phyloP scores from a whole-genome alignment of 1,140 invertebrate species.

The Drosophila nannoptera region DNA sequence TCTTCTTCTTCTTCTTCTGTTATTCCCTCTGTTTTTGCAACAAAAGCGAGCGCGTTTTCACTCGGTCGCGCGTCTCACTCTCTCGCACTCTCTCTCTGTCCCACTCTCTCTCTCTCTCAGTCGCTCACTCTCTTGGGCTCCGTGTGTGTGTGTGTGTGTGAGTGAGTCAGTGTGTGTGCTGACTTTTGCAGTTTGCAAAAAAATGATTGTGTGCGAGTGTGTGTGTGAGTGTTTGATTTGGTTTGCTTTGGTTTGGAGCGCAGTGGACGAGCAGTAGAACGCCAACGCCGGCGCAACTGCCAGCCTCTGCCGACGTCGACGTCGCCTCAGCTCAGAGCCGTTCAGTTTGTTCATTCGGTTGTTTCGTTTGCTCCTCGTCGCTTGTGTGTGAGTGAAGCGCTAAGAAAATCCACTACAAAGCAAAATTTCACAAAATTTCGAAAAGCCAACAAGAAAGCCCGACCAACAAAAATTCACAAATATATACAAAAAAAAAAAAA shows the following conservation, averaged over 20 bases:
- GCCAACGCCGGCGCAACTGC: constrained; percentile 1
- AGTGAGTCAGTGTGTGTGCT: constrained; percentile 19
- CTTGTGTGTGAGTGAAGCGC: constrained; percentile 68
- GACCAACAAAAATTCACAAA: constrained; percentile 28
- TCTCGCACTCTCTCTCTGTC: no score
- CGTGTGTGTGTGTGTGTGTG: constrained; percentile 13
- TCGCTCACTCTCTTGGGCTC: no score
- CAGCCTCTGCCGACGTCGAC: constrained; percentile 19
- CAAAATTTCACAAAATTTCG: constrained; percentile 23
- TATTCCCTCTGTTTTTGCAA: constrained; percentile 21
- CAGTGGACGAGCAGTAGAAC: constrained; percentile 37
- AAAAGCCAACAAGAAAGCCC: constrained; percentile 3
- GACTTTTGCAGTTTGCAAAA: constrained; percentile 49
- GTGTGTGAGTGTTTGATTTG: constrained; percentile 58
- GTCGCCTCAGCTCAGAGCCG: constrained; percentile 45
- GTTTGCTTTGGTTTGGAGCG: constrained; percentile 73
- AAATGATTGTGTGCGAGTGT: constrained; percentile 23
- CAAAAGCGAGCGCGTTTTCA: constrained; percentile 29
- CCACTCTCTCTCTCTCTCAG: no score
- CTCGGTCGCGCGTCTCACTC: constrained; percentile 13
- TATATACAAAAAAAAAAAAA: constrained; percentile 19
- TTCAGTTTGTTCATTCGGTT: constrained; percentile 71
- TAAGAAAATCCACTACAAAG: constrained; percentile 30
- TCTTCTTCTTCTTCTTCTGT: no score
- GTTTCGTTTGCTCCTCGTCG: constrained; percentile 76